phyloP scores from a whole-genome alignment of 2,797 vertebrate species.

The Chaunax sp. region DNA sequence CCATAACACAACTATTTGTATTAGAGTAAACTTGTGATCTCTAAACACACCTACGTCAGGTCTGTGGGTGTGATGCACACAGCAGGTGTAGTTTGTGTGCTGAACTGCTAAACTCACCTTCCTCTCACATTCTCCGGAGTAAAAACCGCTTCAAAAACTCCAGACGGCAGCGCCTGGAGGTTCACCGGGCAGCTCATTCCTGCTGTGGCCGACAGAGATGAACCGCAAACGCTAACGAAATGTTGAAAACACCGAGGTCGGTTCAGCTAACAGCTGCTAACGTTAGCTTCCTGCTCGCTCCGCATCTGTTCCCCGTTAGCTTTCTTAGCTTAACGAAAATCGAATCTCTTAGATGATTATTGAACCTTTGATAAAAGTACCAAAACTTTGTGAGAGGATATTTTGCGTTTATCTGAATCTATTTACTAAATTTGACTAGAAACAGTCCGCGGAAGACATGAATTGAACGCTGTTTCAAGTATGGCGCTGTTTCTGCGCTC shows the following conservation, averaged over 20 bases:
- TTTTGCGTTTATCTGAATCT: background rate
- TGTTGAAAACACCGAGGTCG: background rate
- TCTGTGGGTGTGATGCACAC: no score
- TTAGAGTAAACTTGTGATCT: no score
- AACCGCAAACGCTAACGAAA: background rate
- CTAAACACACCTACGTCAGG: no score
- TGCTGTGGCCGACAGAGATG: background rate
- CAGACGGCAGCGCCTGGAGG: conserved; percentile 67
- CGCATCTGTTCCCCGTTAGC: conserved; percentile 6
- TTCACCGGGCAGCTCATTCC: conserved; percentile 76
- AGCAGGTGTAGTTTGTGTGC: background rate
- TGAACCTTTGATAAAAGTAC: rapidly evolving
- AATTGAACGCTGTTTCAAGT: conserved; percentile 57
- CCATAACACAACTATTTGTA: no score
- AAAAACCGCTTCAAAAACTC: conserved; percentile 62
- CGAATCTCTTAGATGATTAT: no score
- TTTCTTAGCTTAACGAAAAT: background rate
- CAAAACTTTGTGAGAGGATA: rapidly evolving
- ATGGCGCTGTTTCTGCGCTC: conserved; percentile 80
- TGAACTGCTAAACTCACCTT: conserved; percentile 62
- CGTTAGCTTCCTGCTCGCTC: conserved; percentile 27
- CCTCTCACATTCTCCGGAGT: conserved; percentile 59
- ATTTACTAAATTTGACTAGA: rapidly evolving
- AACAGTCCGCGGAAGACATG: background rate
- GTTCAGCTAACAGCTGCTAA: conserved; percentile 14